These are phyloP conservation scores for Circaetus cinerascens DNA, from an alignment of 2,113 vertebrate genomes.

Conservation along the genomic window DNA sequence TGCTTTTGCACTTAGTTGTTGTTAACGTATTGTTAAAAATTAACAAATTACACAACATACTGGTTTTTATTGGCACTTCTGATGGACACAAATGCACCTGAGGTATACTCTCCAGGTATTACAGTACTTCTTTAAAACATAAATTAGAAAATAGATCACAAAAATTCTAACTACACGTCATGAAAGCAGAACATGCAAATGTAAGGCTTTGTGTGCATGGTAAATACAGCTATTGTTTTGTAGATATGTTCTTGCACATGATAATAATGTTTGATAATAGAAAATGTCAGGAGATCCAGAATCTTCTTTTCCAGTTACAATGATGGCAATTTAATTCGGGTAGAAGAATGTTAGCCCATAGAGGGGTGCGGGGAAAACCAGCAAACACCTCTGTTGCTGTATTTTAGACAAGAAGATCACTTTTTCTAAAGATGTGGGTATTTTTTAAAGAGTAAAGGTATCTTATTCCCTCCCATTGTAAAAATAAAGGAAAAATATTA, in stretches of 20 bases:
- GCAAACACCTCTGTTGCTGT: not conserved
- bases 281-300: not conserved
- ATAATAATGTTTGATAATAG: not conserved
- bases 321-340: rapidly evolving
- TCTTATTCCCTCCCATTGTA: not conserved
- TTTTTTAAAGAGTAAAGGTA: not conserved
- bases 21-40: not conserved
- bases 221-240: not conserved
- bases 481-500: not conserved
- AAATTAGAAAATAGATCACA: not conserved
- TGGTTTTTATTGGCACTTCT: not conserved
- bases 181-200: not conserved
- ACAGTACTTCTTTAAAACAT: not conserved
- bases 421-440: not conserved
- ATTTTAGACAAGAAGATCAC: not conserved
- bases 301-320: not conserved
- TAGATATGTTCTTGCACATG: not conserved
- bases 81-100: not conserved
- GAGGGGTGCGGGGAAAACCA: rapidly evolving
- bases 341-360: not conserved
- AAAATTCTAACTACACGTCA: not conserved
- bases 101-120: not conserved
- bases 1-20: not conserved
- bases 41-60: not conserved
- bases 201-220: not conserved